These are phyloP conservation scores for Mya arenaria DNA, from an alignment of 1,140 invertebrate genomes.

Conservation along the genomic window DNA sequence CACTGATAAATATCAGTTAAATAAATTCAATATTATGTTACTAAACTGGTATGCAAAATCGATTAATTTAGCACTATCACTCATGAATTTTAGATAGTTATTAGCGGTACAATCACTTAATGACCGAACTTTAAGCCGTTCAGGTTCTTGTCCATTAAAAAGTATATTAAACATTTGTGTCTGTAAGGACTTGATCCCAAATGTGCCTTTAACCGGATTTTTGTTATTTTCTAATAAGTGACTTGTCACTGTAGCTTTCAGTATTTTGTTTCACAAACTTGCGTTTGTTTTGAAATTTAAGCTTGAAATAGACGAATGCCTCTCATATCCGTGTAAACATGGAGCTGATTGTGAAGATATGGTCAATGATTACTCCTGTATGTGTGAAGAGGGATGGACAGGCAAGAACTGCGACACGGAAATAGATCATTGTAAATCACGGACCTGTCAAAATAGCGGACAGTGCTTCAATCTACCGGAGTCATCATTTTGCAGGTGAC, in stretches of 20 bases:
- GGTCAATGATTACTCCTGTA: conserved; percentile 86
- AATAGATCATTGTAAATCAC: conserved; percentile 61
- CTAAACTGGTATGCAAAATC: background rate
- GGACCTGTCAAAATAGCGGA: conserved; percentile 9
- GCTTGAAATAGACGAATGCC: conserved; percentile 77
- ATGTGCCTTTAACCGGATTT: background rate
- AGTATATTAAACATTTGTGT: background rate
- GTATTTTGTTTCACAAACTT: background rate
- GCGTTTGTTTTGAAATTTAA: conserved; percentile 82
- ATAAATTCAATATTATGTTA: background rate
- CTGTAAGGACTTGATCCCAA: background rate
- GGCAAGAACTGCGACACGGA: conserved; percentile 93
- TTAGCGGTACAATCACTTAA: background rate
- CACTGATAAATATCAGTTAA: background rate
- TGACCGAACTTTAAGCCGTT: background rate
- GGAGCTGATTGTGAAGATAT: conserved; percentile 86
- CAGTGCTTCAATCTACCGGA: conserved; percentile 1
- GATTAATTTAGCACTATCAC: background rate
- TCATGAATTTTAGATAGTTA: background rate
- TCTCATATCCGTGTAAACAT: conserved; percentile 68
- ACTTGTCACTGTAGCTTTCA: background rate
- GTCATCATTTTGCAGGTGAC: conserved; percentile 23
- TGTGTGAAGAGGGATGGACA: conserved; percentile 93
- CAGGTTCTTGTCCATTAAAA: background rate
- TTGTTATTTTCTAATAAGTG: background rate